Evolutionary conservation across 2,888 invertebrate genomes (phyloP).

Genomic region (Mystacides longicornis): DNA sequence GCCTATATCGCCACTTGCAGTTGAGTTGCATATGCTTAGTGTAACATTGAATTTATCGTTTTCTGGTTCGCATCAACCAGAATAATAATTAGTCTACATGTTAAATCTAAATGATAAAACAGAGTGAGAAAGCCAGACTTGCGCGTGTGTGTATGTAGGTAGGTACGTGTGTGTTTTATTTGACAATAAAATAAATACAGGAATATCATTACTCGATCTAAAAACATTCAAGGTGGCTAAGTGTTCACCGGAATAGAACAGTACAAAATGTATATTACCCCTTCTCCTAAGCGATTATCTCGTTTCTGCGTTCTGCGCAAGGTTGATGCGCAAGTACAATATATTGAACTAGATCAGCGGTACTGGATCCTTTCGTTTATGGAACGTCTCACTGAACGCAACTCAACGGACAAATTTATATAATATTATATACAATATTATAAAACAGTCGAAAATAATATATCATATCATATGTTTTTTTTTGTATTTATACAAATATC

Average conservation of each 20-base stretch:
- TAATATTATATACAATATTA: no score
- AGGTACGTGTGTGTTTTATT: no score
- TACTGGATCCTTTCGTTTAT: neutral
- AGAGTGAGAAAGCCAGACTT: no score
- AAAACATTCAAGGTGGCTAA: neutral
- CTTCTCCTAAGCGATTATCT: neutral
- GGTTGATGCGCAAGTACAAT: neutral
- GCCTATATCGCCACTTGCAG: no score
- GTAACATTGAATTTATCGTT: no score
- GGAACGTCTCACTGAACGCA: neutral
- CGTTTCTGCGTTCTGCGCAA: neutral
- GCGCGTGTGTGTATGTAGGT: no score
- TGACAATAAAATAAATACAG: no score
- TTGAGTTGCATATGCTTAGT: no score
- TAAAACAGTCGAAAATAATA: neutral
- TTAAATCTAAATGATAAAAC: no score
- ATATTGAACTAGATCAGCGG: conserved; percentile 2
- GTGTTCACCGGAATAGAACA: neutral
- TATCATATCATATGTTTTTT: neutral
- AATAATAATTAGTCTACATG: no score
- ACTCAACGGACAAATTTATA: no score
- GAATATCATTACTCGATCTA: neutral
- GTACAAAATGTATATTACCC: conserved; percentile 2
- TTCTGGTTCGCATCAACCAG: no score
- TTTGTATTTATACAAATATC: neutral